A percentile compares a stretch with the other conserved stretches of the same genome.
Evolutionary conservation across 2,888 invertebrate species (phyloP).

Genomic region (Noctua janthina): DNA sequence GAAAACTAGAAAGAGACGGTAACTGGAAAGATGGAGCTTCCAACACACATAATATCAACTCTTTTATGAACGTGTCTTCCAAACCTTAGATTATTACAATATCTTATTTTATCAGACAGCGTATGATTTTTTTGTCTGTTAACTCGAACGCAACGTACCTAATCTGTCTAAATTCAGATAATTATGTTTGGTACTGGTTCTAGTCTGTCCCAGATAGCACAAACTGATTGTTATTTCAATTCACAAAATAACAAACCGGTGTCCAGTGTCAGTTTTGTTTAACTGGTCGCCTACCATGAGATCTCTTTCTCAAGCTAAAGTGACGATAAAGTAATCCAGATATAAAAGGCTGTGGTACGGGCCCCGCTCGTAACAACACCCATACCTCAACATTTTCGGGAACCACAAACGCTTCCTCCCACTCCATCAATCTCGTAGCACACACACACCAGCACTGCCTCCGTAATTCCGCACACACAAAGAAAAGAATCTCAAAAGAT

Average conservation of each 20-base stretch:
- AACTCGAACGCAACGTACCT: neutral
- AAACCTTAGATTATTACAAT: neutral
- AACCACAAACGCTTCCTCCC: neutral
- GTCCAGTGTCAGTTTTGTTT: neutral
- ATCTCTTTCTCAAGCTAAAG: neutral
- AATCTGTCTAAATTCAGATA: neutral
- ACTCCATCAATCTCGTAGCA: neutral
- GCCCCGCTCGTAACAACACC: neutral
- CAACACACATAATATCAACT: neutral
- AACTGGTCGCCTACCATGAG: too few relatives aligned
- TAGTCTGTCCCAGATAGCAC: neutral
- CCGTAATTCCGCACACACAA: neutral
- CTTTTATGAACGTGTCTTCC: neutral
- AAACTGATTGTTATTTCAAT: neutral
- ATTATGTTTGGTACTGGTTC: neutral
- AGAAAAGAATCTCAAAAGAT: neutral
- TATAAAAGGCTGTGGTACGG: neutral
- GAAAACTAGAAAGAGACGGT: slow-evolving; percentile 7
- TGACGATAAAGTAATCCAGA: neutral
- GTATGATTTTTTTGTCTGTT: neutral
- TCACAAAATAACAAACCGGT: neutral
- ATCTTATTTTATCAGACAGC: neutral
- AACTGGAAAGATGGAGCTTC: neutral
- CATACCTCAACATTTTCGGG: neutral
- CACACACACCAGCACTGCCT: neutral